Conservation (phyloP, 2,888 invertebrate genomes). For the Tenthredo amoena region DNA sequence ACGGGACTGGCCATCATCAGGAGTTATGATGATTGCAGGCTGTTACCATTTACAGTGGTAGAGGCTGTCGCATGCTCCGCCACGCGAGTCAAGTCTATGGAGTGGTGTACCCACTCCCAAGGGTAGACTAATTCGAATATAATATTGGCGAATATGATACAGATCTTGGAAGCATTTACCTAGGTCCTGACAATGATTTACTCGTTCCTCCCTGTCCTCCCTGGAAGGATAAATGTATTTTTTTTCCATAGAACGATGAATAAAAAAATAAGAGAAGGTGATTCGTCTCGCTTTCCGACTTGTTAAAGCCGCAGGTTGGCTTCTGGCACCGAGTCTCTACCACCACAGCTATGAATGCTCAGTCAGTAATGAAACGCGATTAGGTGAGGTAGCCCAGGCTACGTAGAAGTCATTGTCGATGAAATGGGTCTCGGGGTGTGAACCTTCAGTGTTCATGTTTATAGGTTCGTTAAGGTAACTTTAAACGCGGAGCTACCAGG, state of each 20-base stretch:
- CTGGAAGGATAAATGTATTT: not conserved
- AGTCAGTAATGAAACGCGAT: constrained; percentile 11
- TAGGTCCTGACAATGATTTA: not conserved
- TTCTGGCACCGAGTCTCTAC: not conserved
- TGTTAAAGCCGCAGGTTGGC: constrained; percentile 12
- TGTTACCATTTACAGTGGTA: constrained; percentile 77
- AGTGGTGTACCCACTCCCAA: not conserved
- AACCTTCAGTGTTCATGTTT: not conserved
- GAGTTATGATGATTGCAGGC: constrained; percentile 76
- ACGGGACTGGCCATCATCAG: constrained; percentile 67
- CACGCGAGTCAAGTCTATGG: not conserved
- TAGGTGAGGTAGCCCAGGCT: not conserved
- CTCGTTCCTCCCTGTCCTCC: not conserved
- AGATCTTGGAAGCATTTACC: not conserved
- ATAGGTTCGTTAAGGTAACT: constrained; percentile 1
- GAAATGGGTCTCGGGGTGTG: not conserved
- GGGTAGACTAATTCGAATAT: not conserved
- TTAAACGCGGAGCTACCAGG: constrained; percentile 2
- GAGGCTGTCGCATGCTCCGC: constrained; percentile 60
- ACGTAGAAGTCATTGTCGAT: constrained; percentile 44
- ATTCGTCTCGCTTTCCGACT: constrained; percentile 22
- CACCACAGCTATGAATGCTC: constrained; percentile 21
- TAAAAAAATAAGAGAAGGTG: not conserved
- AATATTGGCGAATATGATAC: not conserved
- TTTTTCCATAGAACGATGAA: not conserved